Conservation (phyloP, 2,113 vertebrate genomes). For the chimpanzee (Pan troglodytes) region NHGRI_mPanTro3-v2.1_pri NC_072411.2:101954001-101954500, state of each 20-base stretch:
- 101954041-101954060: slow-evolving; percentile 67
- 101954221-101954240: slow-evolving; percentile 44
- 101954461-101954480: not conserved
- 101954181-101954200: slow-evolving; percentile 62
- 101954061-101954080: slow-evolving; percentile 66
- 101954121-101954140: slow-evolving; percentile 65
- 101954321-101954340: slow-evolving; percentile 40
- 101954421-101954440: slow-evolving; percentile 2
- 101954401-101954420: slow-evolving; percentile 9
- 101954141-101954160: slow-evolving; percentile 55
- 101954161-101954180: slow-evolving; percentile 48
- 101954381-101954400: slow-evolving; percentile 27
- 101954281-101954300: slow-evolving; percentile 48
- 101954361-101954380: slow-evolving; percentile 19
- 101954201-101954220: slow-evolving; percentile 60
- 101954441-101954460: slow-evolving; percentile 46
- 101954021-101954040: slow-evolving; percentile 51
- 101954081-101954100: slow-evolving; percentile 47
- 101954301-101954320: slow-evolving; percentile 16
- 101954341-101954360: not conserved
- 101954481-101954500: slow-evolving; percentile 43
- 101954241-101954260: slow-evolving; percentile 55
- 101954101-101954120: slow-evolving; percentile 47
- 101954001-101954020: slow-evolving; percentile 66
- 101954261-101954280: slow-evolving; percentile 36